Percentiles rank a stretch among this genome's conserved stretches.
Conservation (phyloP, 2,888 invertebrate species). For the Camponotus fellah region DNA sequence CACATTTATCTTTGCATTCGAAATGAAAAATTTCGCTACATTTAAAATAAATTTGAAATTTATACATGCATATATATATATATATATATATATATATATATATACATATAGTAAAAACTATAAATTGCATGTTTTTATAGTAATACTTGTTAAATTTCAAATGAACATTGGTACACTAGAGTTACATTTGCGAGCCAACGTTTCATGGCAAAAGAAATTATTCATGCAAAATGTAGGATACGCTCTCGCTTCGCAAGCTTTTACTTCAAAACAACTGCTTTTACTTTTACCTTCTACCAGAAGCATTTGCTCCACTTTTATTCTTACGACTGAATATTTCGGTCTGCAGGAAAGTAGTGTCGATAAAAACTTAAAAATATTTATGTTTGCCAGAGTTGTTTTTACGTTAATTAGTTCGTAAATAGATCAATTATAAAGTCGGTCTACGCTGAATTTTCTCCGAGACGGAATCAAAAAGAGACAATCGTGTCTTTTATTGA, state of each 20-base stretch:
- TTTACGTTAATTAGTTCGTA: constrained; percentile 19
- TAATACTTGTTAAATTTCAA: background rate
- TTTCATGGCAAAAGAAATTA: constrained; percentile 25
- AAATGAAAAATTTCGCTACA: background rate
- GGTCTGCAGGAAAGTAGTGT: background rate
- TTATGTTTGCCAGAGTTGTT: background rate
- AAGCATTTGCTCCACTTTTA: constrained; percentile 17
- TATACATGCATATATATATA: background rate
- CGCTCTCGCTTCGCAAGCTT: constrained; percentile 42
- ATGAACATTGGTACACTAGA: background rate
- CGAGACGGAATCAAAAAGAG: background rate
- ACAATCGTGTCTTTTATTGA: background rate
- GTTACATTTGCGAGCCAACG: constrained; percentile 9
- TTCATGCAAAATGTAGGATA: constrained; percentile 47
- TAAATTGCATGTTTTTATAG: background rate
- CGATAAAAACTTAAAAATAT: constrained; percentile 16
- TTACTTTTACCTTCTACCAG: constrained; percentile 22
- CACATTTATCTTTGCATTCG: background rate
- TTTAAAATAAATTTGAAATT: background rate
- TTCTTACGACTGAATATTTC: constrained; percentile 15
- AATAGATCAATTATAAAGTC: background rate
- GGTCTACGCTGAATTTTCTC: background rate
- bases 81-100: background rate
- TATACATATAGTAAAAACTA: background rate
- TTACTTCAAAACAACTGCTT: constrained; percentile 48